Evolutionary conservation across 30 jellyfish, hydroid and myxozoan species (phyloP).

Genomic region (Cassiopea andromeda): DNA sequence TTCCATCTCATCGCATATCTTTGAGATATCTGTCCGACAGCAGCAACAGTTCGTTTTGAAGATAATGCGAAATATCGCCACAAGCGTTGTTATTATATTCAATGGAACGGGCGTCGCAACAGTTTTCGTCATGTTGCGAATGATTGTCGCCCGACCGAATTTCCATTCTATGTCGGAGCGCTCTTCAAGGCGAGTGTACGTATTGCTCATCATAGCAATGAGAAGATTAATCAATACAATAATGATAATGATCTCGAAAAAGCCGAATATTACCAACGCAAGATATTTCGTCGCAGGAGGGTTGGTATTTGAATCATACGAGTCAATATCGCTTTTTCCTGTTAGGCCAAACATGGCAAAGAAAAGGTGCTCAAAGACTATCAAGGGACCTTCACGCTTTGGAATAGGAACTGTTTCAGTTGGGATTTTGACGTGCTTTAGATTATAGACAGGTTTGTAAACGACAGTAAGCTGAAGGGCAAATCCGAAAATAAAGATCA

Average conservation of each 20-base stretch:
- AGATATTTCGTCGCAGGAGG: slow-evolving; percentile 82
- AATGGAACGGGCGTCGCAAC: slow-evolving; percentile 92
- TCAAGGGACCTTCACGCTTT: slow-evolving; percentile 46
- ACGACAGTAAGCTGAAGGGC: slow-evolving; percentile 91
- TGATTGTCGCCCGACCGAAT: slow-evolving; percentile 95
- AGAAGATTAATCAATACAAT: slow-evolving; percentile 88
- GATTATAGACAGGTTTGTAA: slow-evolving; percentile 83
- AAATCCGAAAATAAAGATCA: slow-evolving; percentile 86
- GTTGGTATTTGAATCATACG: slow-evolving; percentile 70
- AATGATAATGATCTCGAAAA: slow-evolving; percentile 83
- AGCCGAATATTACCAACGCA: slow-evolving; percentile 82
- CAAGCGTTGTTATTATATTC: slow-evolving; percentile 74
- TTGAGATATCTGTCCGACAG: slow-evolving; percentile 70
- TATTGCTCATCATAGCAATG: slow-evolving; percentile 99
- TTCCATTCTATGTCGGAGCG: slow-evolving; percentile 98
- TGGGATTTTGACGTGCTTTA: slow-evolving; percentile 66
- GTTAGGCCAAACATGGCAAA: slow-evolving; percentile 90
- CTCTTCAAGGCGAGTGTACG: slow-evolving; percentile 89
- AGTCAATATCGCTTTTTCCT: slow-evolving; percentile 52
- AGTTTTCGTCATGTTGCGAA: slow-evolving; percentile 92
- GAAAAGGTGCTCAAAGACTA: slow-evolving; percentile 75
- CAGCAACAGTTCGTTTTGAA: slow-evolving; percentile 87
- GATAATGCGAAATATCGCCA: slow-evolving; percentile 58
- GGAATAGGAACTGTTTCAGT: slow-evolving; percentile 49
- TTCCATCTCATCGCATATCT: slow-evolving; percentile 78